These are phyloP conservation scores for Anoura caudifer DNA, from an alignment of 2,113 vertebrate species.

Conservation along the genomic window DNA sequence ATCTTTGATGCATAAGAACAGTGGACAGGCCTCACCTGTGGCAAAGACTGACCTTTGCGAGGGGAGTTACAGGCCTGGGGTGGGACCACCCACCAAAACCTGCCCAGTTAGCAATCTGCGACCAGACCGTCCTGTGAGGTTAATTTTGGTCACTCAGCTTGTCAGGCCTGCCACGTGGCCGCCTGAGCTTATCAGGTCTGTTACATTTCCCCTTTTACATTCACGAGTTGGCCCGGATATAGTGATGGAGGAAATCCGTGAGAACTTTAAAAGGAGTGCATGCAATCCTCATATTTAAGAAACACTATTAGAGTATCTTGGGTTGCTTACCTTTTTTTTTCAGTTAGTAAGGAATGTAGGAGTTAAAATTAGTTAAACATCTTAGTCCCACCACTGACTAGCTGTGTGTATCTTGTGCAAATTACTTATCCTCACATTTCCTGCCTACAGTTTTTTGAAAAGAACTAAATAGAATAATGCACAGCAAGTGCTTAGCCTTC, in stretches of 20 bases:
- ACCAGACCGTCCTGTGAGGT: no score
- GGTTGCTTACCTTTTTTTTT: not conserved
- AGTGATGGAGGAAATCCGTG: not conserved
- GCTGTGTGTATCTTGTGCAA: not conserved
- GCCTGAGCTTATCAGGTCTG: not conserved
- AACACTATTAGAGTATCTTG: not conserved
- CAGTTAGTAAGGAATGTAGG: not conserved
- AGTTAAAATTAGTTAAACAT: not conserved
- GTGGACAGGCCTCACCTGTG: not conserved
- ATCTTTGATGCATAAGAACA: not conserved
- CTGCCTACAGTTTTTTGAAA: not conserved
- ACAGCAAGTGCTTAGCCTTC: not conserved
- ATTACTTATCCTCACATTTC: not conserved
- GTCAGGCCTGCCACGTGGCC: no score
- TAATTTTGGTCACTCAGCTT: no score
- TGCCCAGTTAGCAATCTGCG: no score
- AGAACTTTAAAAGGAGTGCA: not conserved
- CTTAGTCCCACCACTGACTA: not conserved
- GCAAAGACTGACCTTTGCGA: not conserved
- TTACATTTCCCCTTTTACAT: not conserved
- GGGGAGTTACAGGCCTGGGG: not conserved
- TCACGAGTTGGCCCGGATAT: not conserved
- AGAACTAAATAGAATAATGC: not conserved
- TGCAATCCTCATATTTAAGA: not conserved
- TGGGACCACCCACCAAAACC: no score